Evolutionary conservation across 2,113 vertebrate species (phyloP).

Genomic region (Halichoerus grypus): DNA sequence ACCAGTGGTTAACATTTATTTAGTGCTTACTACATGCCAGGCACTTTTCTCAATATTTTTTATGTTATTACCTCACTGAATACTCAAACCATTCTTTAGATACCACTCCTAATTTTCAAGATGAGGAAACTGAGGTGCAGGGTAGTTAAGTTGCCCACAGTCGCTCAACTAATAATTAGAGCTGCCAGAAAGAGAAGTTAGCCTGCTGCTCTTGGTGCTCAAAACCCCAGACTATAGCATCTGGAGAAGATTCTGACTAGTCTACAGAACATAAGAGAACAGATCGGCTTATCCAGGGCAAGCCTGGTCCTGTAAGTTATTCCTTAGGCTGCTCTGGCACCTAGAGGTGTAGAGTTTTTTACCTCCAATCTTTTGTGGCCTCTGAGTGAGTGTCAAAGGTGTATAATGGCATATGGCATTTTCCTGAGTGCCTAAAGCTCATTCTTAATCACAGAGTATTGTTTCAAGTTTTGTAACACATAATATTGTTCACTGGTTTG

Average conservation of each 20-base stretch:
- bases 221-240: background rate
- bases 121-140: background rate
- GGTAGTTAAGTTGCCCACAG: background rate
- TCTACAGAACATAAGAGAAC: background rate
- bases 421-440: constrained; percentile 1
- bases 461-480: constrained; percentile 5
- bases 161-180: background rate
- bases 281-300: background rate
- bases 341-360: background rate
- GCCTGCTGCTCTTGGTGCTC: background rate
- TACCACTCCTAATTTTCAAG: constrained; percentile 32
- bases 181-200: background rate
- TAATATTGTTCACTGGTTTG: background rate
- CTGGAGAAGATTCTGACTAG: background rate
- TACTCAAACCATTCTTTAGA: background rate
- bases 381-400: background rate
- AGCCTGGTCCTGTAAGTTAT: background rate
- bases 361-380: background rate
- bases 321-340: constrained; percentile 1
- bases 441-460: constrained; percentile 1
- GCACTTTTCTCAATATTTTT: background rate
- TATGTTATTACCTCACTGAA: background rate
- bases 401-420: background rate
- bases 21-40: background rate
- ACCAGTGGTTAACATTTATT: background rate